These are phyloP conservation scores for Scelioninae gen. 1 DNA, from an alignment of 2,888 invertebrate species.

Conservation along the genomic window DNA sequence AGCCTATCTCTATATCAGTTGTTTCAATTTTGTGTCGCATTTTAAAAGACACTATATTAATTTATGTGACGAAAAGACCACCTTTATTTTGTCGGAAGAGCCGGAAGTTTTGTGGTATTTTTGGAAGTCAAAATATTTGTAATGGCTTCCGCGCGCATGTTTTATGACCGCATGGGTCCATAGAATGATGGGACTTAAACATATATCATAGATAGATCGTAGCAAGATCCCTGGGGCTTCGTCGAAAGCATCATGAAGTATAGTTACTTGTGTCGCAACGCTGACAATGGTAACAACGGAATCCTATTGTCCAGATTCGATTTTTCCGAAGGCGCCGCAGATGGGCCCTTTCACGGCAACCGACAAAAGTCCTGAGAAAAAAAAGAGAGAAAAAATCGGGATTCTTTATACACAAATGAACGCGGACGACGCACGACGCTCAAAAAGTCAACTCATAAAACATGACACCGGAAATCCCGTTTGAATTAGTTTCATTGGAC, in stretches of 20 bases:
- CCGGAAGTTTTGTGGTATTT: conserved; percentile 68
- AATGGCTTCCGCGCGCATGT: too few species aligned
- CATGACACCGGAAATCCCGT: conserved; percentile 66
- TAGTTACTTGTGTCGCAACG: conserved; percentile 66
- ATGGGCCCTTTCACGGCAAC: conserved; percentile 68
- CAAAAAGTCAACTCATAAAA: conserved; percentile 64
- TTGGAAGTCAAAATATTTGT: conserved; percentile 62
- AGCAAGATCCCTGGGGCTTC: conserved; percentile 62
- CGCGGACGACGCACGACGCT: too few species aligned
- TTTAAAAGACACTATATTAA: conserved; percentile 41
- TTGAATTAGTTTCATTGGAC: conserved; percentile 60
- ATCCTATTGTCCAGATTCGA: conserved; percentile 62
- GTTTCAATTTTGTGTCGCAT: conserved; percentile 34
- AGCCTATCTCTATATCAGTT: conserved; percentile 32
- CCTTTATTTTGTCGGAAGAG: conserved; percentile 58
- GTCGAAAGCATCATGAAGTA: conserved; percentile 66
- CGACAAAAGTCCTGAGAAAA: conserved; percentile 61
- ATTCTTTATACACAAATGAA: conserved; percentile 62
- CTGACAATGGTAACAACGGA: conserved; percentile 67
- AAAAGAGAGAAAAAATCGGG: conserved; percentile 52
- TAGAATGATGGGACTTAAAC: conserved; percentile 51
- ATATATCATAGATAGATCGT: conserved; percentile 56
- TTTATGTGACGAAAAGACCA: conserved; percentile 34
- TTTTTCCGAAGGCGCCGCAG: conserved; percentile 69
- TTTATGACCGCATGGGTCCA: conserved; percentile 57